Base-by-base conservation (phyloP, 2,888 invertebrate genomes). In the Lasioglossum vierecki region DNA sequence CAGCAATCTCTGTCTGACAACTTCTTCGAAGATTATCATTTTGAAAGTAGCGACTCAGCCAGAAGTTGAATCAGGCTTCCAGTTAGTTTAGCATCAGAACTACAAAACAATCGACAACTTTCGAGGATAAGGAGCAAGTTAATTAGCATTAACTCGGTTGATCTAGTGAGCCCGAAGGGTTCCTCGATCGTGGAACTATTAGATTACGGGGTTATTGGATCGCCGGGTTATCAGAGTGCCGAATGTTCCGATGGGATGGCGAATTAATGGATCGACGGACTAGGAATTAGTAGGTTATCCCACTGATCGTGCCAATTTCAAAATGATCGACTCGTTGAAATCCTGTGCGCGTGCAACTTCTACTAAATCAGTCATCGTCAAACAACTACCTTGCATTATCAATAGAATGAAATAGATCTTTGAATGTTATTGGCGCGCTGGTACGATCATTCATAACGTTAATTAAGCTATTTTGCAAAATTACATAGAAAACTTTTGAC, bases 231-330 rank as follows among this genome's bases (percentile, higher is more conserved):
- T 68, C 70, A 57, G 74, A 49, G 46, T 70, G 39, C 49, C 44
- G 70, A 35, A 57, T 49, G 46, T 11, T 15, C 22, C 35, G 46
- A 46, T 35, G 35, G 71, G 44, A 46, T 79, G 73, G 71, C 26
- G 53, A 82, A 82, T 82, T 82, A 82, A 82, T 82, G 80, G 73
- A 74, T 41, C 66, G 44, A 41, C 53, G 73, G 35, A 73, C 41
- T 53, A 60, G 71, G 63, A 71, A 30, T 73, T 63, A 73, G 15
- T 57, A 46, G 73, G 80, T 73, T 79, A 79, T 26, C 44, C 35
- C 22, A 49, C 26, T 44, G 49, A 49, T 39, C 30, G 66, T 39
- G 8, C 22, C 60, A 46, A 78, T 60, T 30, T 8, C 44, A 44
- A 11, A 49, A 74, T 30, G 68, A 75, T 53, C 18, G 18, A 39